Base-by-base conservation (phyloP, 2,113 vertebrate species). In the Accipiter cooperii region DNA sequence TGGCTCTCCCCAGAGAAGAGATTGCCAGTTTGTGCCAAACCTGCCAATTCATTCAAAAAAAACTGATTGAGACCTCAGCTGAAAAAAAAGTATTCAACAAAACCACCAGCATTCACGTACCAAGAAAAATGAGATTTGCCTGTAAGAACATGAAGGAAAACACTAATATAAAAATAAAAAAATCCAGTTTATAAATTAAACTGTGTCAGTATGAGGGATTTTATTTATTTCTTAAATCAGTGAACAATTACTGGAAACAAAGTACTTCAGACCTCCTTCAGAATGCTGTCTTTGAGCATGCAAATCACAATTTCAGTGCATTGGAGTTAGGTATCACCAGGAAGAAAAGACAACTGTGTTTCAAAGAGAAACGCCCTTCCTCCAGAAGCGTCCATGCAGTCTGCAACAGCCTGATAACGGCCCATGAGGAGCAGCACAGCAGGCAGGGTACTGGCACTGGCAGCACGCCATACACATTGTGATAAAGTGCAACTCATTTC, bases 401-500 rank as follows among this genome's bases (percentile, higher is more conserved):
- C 58, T 22, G n/a, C 57, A 38, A 8, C 24, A 17, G 7, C 55
- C 31, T 5, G 10, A 10, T 9, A 58, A 21, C 3, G 3, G 38
- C 16, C 38, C 36, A 3, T 0, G 20, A 66, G 36, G 31, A 18
- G 33, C 22, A 33, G 64, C 54, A 9, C 28, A 16, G 73, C 44
- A 46, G 49, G 47, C 2, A 29, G 22, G 49, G 17, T 5, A 24
- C 33, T 6, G 2, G 9, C 14, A 2, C 42, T 2, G 15, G 12
- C 54, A 44, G 3, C 47, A 6, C 5, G 4, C 9, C 9, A 31
- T 5, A 13, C 7, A 0, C 28, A 0, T 5, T 61, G 20, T 46
- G 65, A 89, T 84, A 89, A 64, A 57, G 36, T 3, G 11, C 51
- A 18, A 24, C 51, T 74, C 81, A 85, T 60, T 91, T 92, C 63